A percentile compares a stretch with the other conserved stretches of the same genome.
Conservation (phyloP, 2,888 invertebrate species). For the Furcula furcula region DNA sequence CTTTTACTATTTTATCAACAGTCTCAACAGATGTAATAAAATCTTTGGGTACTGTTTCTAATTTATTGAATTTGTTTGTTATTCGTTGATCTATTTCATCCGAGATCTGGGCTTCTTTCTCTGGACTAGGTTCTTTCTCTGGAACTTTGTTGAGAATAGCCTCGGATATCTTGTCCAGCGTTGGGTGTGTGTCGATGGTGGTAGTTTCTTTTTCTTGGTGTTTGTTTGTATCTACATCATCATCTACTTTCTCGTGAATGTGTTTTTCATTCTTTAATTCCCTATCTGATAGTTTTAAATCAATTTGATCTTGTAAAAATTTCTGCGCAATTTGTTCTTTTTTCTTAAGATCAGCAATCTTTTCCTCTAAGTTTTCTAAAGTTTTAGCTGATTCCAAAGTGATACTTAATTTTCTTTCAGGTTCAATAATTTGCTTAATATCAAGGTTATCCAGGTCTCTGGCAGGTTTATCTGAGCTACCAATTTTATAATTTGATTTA, state of each 20-base stretch:
- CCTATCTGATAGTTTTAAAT: slow-evolving; percentile 12
- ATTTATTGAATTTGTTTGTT: slow-evolving; percentile 9
- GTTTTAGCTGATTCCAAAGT: slow-evolving; percentile 68
- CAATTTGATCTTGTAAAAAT: slow-evolving; percentile 5
- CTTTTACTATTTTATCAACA: too few relatives aligned
- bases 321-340: slow-evolving; percentile 34
- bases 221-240: slow-evolving; percentile 41
- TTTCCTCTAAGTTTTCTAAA: slow-evolving; percentile 71
- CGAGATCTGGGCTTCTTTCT: slow-evolving; percentile 38
- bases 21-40: too few relatives aligned
- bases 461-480: slow-evolving; percentile 8
- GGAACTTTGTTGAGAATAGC: slow-evolving; percentile 28
- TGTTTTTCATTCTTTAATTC: slow-evolving; percentile 2
- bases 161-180: slow-evolving; percentile 15
- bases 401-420: slow-evolving; percentile 43
- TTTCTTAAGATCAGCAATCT: slow-evolving; percentile 60
- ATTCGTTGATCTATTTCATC: slow-evolving; percentile 19
- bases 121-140: slow-evolving; percentile 52
- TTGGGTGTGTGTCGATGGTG: slow-evolving; percentile 29
- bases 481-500: background rate
- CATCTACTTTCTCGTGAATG: slow-evolving; percentile 13
- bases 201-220: slow-evolving; percentile 56
- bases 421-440: slow-evolving; percentile 6
- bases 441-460: slow-evolving; percentile 8
- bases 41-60: too few relatives aligned